These are phyloP conservation scores for Loris lydekkerianus DNA, from an alignment of 2,797 vertebrate species.

Conservation along the genomic window DNA sequence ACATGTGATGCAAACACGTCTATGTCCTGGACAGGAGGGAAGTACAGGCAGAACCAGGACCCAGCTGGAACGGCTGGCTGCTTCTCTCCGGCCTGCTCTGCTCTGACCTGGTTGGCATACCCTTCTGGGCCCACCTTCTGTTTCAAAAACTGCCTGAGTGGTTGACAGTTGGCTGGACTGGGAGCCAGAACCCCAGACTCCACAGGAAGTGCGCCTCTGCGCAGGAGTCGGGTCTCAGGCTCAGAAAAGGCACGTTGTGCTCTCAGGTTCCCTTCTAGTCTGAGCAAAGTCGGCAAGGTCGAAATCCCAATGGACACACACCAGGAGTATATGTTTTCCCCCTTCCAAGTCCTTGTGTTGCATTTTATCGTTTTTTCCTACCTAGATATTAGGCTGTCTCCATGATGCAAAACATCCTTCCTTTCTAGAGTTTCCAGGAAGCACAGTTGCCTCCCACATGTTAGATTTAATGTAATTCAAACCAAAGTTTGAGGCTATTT, in stretches of 20 bases:
- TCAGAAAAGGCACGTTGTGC: fast-evolving
- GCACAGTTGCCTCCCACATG: conserved; percentile 87
- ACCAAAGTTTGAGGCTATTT: conserved; percentile 88
- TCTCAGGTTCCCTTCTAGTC: not conserved
- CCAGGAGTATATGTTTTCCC: not conserved
- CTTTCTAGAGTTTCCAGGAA: conserved; percentile 88
- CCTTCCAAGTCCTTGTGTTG: conserved; percentile 64
- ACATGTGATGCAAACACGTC: conserved; percentile 19
- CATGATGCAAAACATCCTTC: conserved; percentile 84
- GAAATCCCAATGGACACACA: not conserved
- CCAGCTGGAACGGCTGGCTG: conserved; percentile 37
- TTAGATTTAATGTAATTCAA: conserved; percentile 85
- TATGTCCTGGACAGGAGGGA: conserved; percentile 18
- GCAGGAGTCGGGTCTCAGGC: not conserved
- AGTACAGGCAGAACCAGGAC: conserved; percentile 14
- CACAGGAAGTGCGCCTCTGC: fast-evolving
- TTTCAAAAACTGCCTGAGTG: not conserved
- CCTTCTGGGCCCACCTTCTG: not conserved
- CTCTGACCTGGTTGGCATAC: conserved; percentile 39
- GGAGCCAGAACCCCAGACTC: not conserved
- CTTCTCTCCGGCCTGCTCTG: conserved; percentile 39
- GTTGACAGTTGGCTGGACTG: not conserved
- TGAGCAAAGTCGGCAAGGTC: not conserved
- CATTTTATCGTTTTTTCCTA: conserved; percentile 80
- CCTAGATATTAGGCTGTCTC: conserved; percentile 84